These are phyloP conservation scores for Xyliphius kryptos DNA, from an alignment of 2,113 vertebrate genomes.

Conservation along the genomic window DNA sequence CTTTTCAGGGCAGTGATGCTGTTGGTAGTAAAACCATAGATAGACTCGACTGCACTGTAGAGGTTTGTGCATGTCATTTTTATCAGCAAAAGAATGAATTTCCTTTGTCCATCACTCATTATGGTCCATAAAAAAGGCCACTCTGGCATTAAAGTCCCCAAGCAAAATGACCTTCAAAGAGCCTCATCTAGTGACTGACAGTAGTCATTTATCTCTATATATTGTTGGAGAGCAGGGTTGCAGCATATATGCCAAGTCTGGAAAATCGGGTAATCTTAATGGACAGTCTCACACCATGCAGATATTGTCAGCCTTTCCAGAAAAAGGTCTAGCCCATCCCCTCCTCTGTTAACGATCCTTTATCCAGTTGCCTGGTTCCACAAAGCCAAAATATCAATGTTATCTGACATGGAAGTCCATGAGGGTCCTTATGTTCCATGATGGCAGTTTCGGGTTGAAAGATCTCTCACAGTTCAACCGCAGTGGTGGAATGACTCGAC, in stretches of 20 bases:
- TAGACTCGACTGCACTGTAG: slow-evolving; percentile 30
- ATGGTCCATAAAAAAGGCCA: slow-evolving; percentile 1
- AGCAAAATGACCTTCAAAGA: too few species aligned
- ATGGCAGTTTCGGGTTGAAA: slow-evolving; percentile 17
- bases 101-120: slow-evolving; percentile 18
- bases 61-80: slow-evolving; percentile 37
- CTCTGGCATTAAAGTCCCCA: too few species aligned
- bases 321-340: slow-evolving; percentile 11
- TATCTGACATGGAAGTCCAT: slow-evolving; percentile 6
- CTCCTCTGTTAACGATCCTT: slow-evolving; percentile 16
- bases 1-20: too few species aligned
- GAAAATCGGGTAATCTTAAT: too few species aligned
- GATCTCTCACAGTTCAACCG: neutral
- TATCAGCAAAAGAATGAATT: slow-evolving; percentile 29
- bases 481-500: neutral
- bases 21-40: slow-evolving; percentile 22
- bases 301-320: too few species aligned
- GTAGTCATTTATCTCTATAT: too few species aligned
- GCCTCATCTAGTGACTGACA: too few species aligned
- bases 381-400: slow-evolving; percentile 19
- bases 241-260: too few species aligned
- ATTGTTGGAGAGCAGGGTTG: too few species aligned
- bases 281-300: too few species aligned
- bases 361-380: slow-evolving; percentile 19
- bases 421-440: slow-evolving; percentile 23